These are phyloP conservation scores for Glaucomys volans DNA, from an alignment of 2,113 vertebrate species.

Conservation along the genomic window DNA sequence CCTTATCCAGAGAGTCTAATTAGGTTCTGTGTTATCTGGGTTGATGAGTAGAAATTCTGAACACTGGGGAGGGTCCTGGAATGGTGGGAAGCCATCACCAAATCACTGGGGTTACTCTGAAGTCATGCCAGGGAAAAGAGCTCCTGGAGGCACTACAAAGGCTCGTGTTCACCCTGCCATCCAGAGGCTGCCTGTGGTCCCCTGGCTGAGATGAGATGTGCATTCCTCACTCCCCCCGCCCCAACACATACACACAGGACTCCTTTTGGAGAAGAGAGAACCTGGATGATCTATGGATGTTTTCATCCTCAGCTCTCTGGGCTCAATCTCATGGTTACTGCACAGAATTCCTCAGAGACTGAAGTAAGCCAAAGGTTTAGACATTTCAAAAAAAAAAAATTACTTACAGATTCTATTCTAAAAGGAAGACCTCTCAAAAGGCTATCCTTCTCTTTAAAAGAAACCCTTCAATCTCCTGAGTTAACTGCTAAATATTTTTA, in stretches of 20 bases:
- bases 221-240: constrained; percentile 15
- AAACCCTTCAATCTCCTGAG: constrained; percentile 45
- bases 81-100: neutral
- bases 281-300: constrained; percentile 40
- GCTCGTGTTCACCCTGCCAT: neutral
- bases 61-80: neutral
- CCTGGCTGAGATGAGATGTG: neutral
- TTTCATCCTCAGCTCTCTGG: constrained; percentile 51
- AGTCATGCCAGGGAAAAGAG: neutral
- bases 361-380: constrained; percentile 67
- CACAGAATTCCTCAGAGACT: constrained; percentile 63
- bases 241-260: neutral
- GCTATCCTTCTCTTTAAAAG: constrained; percentile 12
- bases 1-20: neutral
- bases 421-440: constrained; percentile 56
- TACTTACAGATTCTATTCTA: constrained; percentile 61
- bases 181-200: neutral
- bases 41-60: constrained; percentile 50
- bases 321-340: constrained; percentile 49
- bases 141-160: neutral
- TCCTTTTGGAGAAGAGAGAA: constrained; percentile 32
- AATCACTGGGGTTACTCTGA: neutral
- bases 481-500: constrained; percentile 53
- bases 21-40: neutral
- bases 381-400: constrained; percentile 76